Percentiles rank a stretch among this genome's conserved stretches.
Evolutionary conservation across 2,797 vertebrate genomes (phyloP).

Genomic region (Vipera ursinii): DNA sequence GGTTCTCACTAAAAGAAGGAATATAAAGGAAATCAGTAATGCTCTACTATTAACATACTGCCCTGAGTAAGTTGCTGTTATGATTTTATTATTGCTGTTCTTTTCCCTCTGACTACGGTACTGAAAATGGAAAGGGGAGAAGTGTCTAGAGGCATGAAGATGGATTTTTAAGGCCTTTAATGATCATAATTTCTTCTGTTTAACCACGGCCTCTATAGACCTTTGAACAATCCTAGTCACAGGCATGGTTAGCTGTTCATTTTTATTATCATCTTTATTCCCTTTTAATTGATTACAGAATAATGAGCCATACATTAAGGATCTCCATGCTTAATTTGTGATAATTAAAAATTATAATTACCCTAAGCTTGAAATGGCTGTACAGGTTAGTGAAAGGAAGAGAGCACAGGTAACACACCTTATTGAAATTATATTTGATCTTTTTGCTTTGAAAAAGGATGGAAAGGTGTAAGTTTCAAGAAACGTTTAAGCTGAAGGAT

Average conservation of each 20-base stretch:
- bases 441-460: conserved; percentile 35
- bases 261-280: conserved; percentile 64
- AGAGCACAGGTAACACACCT: conserved; percentile 39
- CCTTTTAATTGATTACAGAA: conserved; percentile 67
- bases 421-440: conserved; percentile 62
- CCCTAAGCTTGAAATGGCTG: conserved; percentile 55
- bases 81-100: neutral
- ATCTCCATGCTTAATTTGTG: conserved; percentile 57
- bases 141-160: conserved; percentile 14
- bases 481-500: conserved; percentile 25
- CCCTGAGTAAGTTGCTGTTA: neutral
- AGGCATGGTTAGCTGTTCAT: conserved; percentile 46
- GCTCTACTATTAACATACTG: neutral
- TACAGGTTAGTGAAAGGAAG: conserved; percentile 66
- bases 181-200: conserved; percentile 31
- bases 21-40: neutral
- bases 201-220: neutral
- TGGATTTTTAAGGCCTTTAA: conserved; percentile 36
- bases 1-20: neutral
- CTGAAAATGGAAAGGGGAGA: neutral
- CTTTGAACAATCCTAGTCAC: conserved; percentile 37
- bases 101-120: neutral
- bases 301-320: conserved; percentile 49
- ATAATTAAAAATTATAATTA: conserved; percentile 60
- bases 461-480: conserved; percentile 44